These are phyloP conservation scores for Pseudochromis fuscus DNA, from an alignment of 2,797 vertebrate genomes.

Conservation along the genomic window DNA sequence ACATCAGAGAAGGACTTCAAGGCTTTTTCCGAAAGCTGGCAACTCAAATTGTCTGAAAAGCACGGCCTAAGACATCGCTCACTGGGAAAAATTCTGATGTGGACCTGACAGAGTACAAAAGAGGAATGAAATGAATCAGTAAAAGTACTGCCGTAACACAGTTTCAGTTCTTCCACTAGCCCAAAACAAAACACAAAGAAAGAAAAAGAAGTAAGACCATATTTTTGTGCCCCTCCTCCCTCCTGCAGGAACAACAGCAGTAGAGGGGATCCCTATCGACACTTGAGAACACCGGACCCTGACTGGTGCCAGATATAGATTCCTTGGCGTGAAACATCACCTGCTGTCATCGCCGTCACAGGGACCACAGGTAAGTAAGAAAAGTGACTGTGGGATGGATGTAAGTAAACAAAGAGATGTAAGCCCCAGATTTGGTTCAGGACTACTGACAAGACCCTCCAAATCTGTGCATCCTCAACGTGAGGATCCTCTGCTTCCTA, in stretches of 20 bases:
- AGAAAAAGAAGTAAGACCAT: constrained; percentile 3
- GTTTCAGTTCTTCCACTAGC: constrained; percentile 47
- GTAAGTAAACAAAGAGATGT: constrained; percentile 73
- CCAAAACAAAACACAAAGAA: constrained; percentile 34
- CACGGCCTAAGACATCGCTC: constrained; percentile 51
- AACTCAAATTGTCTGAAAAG: constrained; percentile 71
- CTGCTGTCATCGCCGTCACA: constrained; percentile 55
- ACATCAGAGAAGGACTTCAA: constrained; percentile 72
- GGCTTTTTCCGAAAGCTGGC: constrained; percentile 66
- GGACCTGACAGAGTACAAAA: constrained; percentile 66
- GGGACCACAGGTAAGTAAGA: constrained; percentile 61
- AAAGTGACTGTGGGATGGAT: constrained; percentile 64
- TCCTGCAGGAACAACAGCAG: constrained; percentile 43
- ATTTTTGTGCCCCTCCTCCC: constrained; percentile 37
- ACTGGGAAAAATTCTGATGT: constrained; percentile 50
- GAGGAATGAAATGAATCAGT: constrained; percentile 44
- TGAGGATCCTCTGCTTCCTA: constrained; percentile 62
- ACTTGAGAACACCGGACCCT: constrained; percentile 48
- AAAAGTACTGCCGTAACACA: constrained; percentile 34
- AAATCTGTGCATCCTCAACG: constrained; percentile 72
- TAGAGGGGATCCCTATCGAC: constrained; percentile 40
- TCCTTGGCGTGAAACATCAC: constrained; percentile 72
- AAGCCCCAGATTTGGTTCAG: constrained; percentile 86
- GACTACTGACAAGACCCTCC: constrained; percentile 64
- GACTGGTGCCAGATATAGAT: constrained; percentile 54